Evolutionary conservation across 1,140 invertebrate species (phyloP), one percentile per base, ranked within the genome.

Genomic region (Rhyzopertha dominica): DNA sequence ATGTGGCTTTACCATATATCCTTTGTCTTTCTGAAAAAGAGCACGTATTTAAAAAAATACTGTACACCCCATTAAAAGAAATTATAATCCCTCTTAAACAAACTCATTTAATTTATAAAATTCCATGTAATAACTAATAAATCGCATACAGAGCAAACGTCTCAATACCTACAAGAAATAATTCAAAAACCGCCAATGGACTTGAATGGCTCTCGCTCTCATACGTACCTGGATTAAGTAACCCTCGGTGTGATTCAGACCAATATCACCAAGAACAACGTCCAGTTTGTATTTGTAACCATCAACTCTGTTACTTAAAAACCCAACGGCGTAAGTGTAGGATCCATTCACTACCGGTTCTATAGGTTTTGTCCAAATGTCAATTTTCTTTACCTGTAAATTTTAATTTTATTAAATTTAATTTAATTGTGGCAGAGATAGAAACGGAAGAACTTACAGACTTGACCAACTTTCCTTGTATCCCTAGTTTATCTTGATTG

Each of bases 401-500:
- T 1, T n/a, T 19, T 7, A 24, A 31, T 7, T 45, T 5, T 19
- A 37, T 13, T 34, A 22, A 12, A 8, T 0, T 22, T 30, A 5
- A 20, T 14, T 7, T 22, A 4, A 9, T 24, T 9, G 9, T 25
- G 7, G 7, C 13, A 18, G 4, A 41, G 14, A 41, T 16, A 30
- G 4, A 23, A 24, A n/a, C 14, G 7, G 9, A 32, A 32, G 42
- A 22, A 12, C 25, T 55, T 37, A 61, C 58, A 26, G 14, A 56
- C 68, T 48, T 65, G 22, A 82, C 67, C 39, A 73, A 55, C 47
- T 58, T 53, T 43, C 74, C 84, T 64, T 82, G 79, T 28, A 78
- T 77, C 17, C 90, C 91, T 29, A 94, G 58, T 4, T 75, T 69
- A 68, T 95, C 92, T 65, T 95, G 91, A 70, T 94, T 83, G 5